phyloP scores from a whole-genome alignment of 2,113 vertebrate genomes.

The Amphiprion percula region DNA sequence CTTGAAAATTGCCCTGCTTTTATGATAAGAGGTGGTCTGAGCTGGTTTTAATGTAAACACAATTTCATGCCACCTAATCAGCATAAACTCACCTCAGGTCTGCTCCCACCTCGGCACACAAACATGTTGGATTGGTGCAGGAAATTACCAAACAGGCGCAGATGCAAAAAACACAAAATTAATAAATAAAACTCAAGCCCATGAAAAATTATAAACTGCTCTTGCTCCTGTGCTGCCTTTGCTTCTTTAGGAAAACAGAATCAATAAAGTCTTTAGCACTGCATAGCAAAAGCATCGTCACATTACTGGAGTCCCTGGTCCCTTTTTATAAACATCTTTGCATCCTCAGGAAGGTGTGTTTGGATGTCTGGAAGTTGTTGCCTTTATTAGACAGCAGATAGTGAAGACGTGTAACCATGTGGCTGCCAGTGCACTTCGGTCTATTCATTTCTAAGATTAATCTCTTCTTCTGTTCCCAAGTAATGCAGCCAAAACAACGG shows the following conservation, averaged over 20 bases:
- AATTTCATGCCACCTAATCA: background rate
- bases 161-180: accelerated
- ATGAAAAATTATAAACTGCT: background rate
- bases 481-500: background rate
- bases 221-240: background rate
- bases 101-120: background rate
- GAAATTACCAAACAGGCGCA: conserved; percentile 7
- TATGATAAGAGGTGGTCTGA: conserved; percentile 1
- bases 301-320: no score
- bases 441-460: background rate
- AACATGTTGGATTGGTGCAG: background rate
- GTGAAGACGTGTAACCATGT: no score
- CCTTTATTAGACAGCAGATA: no score
- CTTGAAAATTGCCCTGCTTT: background rate
- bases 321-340: no score
- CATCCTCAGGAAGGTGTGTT: no score
- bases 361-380: no score
- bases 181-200: background rate
- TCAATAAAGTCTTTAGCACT: no score
- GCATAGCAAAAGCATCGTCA: no score
- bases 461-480: background rate
- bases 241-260: no score
- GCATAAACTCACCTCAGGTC: background rate
- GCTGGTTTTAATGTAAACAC: background rate
- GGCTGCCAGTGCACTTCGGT: no score